Percentiles rank a stretch among this genome's conserved stretches.
Evolutionary conservation across 2,888 invertebrate genomes (phyloP).

Genomic region (Anorthoa munda): DNA sequence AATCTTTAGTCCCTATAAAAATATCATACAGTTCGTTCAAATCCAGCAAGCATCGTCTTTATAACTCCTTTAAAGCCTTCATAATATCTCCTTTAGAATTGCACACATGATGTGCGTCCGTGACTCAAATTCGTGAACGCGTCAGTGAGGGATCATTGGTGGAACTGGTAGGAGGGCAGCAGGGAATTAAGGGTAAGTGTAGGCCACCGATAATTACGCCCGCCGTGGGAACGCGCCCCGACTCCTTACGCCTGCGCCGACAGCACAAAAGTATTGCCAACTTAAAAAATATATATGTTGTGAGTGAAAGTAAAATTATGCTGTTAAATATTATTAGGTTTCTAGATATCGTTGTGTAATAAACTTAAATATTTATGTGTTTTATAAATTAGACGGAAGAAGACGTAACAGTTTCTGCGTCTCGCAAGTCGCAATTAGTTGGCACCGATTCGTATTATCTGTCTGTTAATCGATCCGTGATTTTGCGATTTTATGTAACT

Average conservation of each 20-base stretch:
- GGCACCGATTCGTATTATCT: conserved; percentile 54
- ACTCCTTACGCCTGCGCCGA: conserved; percentile 51
- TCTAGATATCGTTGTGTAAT: conserved; percentile 39
- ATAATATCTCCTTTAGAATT: conserved; percentile 10
- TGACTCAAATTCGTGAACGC: conserved; percentile 69
- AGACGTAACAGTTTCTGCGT: conserved; percentile 49
- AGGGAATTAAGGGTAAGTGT: conserved; percentile 87
- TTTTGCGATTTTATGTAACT: conserved; percentile 46
- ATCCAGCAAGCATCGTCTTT: background rate
- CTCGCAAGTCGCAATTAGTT: conserved; percentile 49
- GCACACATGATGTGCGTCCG: conserved; percentile 41
- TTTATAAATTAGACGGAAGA: conserved; percentile 38
- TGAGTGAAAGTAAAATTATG: conserved; percentile 54
- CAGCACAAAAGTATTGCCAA: conserved; percentile 56
- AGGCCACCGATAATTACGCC: conserved; percentile 88
- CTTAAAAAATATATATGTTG: conserved; percentile 21
- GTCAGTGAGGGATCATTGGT: conserved; percentile 68
- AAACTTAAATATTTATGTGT: conserved; percentile 55
- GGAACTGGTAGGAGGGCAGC: conserved; percentile 78
- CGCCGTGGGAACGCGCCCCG: conserved; percentile 84
- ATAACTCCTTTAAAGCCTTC: background rate
- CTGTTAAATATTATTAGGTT: conserved; percentile 6
- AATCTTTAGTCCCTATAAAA: background rate
- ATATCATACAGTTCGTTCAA: background rate
- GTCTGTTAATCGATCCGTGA: conserved; percentile 28